These are phyloP conservation scores for Ichneumoninae sp. DNA, from an alignment of 2,888 invertebrate genomes.

Conservation along the genomic window DNA sequence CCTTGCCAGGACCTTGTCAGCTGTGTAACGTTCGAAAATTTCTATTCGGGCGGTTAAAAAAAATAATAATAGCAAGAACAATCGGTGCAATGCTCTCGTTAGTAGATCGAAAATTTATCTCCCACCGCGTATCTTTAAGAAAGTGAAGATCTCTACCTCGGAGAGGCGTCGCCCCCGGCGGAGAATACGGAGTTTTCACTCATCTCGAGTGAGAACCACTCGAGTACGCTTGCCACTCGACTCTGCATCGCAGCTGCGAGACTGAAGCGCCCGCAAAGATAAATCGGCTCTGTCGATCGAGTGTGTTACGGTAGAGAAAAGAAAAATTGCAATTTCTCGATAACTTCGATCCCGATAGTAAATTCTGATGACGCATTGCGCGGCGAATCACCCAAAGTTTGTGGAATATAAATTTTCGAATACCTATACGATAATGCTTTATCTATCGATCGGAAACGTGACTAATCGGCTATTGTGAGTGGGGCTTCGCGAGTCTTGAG, in stretches of 20 bases:
- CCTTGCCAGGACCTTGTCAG: too few relatives aligned
- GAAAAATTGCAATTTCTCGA: constrained; percentile 14
- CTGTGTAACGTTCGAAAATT: too few relatives aligned
- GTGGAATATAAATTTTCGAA: constrained; percentile 27
- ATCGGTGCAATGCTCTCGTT: constrained; percentile 39
- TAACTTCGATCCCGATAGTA: constrained; percentile 23
- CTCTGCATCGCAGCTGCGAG: constrained; percentile 28
- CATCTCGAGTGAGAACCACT: constrained; percentile 41
- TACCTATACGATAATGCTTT: constrained; percentile 12
- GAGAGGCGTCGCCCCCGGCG: constrained; percentile 25
- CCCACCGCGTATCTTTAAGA: constrained; percentile 39
- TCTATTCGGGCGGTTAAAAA: not conserved
- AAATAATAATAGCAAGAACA: not conserved
- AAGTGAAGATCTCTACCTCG: constrained; percentile 44
- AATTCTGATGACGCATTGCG: constrained; percentile 3
- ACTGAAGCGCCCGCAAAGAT: not conserved
- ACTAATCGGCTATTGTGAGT: constrained; percentile 43
- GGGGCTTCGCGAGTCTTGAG: constrained; percentile 8
- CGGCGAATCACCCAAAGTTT: not conserved
- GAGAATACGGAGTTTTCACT: constrained; percentile 30
- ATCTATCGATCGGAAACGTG: constrained; percentile 32
- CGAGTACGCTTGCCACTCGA: constrained; percentile 23
- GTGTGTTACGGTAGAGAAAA: not conserved
- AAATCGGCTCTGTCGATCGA: constrained; percentile 7
- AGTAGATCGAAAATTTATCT: constrained; percentile 27